phyloP scores from a whole-genome alignment of 2,888 invertebrate species.

The Tethea ocularis region DNA sequence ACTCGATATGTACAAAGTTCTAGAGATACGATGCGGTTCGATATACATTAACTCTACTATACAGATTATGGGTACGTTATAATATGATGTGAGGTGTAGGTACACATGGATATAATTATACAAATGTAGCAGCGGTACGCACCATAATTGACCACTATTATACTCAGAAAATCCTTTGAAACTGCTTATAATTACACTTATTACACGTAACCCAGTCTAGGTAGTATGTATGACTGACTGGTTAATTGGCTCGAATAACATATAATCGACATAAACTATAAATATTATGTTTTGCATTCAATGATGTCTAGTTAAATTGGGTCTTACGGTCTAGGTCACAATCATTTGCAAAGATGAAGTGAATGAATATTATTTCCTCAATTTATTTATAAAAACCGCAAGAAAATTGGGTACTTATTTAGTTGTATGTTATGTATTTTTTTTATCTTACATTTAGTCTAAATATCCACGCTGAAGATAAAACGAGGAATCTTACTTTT shows the following conservation, averaged over 20 bases:
- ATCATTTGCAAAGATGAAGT: neutral
- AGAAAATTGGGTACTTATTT: too few relatives aligned
- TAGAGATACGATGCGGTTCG: constrained; percentile 31
- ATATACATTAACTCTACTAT: constrained; percentile 13
- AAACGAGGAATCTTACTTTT: too few relatives aligned
- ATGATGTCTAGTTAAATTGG: neutral
- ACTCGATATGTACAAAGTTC: constrained; percentile 33
- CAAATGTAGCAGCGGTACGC: neutral
- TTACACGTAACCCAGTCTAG: neutral
- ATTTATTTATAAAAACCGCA: too few relatives aligned
- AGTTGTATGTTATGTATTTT: too few relatives aligned
- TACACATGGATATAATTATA: constrained; percentile 11
- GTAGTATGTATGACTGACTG: neutral
- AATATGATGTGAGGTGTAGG: constrained; percentile 3
- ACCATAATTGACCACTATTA: neutral
- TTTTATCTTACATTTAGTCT: too few relatives aligned
- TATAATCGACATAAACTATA: neutral
- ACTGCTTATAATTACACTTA: neutral
- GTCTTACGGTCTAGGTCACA: neutral
- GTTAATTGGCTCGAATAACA: neutral
- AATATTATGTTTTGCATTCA: neutral
- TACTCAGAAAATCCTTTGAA: neutral
- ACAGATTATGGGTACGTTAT: neutral
- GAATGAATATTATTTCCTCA: neutral
- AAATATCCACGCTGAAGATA: too few relatives aligned